These are phyloP conservation scores for Acipenser oxyrinchus DNA, from an alignment of 2,797 vertebrate species.

Conservation along the genomic window DNA sequence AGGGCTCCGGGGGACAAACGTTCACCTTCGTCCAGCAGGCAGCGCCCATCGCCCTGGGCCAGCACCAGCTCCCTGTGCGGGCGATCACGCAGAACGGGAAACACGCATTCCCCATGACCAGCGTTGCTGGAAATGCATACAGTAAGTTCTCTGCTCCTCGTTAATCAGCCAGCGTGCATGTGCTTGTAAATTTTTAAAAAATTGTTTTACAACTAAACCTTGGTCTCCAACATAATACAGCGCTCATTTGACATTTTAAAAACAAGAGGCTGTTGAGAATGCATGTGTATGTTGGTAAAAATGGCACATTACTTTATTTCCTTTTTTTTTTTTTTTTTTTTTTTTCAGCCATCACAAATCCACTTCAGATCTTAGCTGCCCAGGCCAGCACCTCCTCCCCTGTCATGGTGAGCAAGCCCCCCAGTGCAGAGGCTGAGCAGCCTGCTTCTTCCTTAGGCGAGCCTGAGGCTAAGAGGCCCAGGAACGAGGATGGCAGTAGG, in stretches of 20 bases:
- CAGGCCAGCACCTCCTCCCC: conserved; percentile 93
- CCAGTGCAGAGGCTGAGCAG: conserved; percentile 54
- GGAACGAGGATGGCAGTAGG: conserved; percentile 66
- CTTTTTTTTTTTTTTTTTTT: neutral
- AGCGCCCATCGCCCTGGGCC: conserved; percentile 58
- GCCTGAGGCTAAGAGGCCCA: conserved; percentile 76
- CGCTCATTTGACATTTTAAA: too few species aligned
- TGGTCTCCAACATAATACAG: too few species aligned
- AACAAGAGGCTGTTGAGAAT: too few species aligned
- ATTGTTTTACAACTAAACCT: neutral
- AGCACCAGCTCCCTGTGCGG: conserved; percentile 83
- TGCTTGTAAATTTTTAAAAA: neutral
- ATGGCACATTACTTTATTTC: too few species aligned
- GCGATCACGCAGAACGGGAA: conserved; percentile 87
- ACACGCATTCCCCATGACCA: conserved; percentile 67
- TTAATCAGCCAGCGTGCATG: neutral
- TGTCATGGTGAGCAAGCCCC: conserved; percentile 71
- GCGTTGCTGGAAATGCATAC: conserved; percentile 64
- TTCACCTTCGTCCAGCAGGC: conserved; percentile 74
- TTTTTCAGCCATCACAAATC: conserved; percentile 74
- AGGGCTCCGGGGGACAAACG: conserved; percentile 58
- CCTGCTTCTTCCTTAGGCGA: conserved; percentile 51
- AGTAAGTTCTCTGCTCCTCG: conserved; percentile 47
- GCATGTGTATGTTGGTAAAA: too few species aligned
- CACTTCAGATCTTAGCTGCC: conserved; percentile 89